phyloP scores from a whole-genome alignment of 2,888 invertebrate genomes.

The Cloeon dipterum region DNA sequence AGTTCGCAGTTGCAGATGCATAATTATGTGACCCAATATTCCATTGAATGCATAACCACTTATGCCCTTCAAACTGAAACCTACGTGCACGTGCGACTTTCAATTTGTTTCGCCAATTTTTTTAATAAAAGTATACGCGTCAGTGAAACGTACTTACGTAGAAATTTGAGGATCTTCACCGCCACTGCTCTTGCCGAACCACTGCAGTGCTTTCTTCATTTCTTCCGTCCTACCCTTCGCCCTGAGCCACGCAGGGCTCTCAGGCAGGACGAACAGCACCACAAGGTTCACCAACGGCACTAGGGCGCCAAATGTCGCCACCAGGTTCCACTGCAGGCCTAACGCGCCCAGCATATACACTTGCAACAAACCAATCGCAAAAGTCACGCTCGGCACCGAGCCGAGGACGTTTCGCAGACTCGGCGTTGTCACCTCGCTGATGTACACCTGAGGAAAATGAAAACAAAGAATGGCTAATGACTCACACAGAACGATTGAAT shows the following conservation, averaged over 20 bases:
- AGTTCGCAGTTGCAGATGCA: no score
- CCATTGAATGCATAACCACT: no score
- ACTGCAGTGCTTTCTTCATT: conserved; percentile 26
- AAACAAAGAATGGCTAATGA: no score
- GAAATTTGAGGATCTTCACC: no score
- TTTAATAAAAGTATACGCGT: no score
- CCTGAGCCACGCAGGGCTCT: conserved; percentile 33
- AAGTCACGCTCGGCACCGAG: not conserved
- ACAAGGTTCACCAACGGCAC: conserved; percentile 26
- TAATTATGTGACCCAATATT: no score
- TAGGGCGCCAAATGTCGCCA: conserved; percentile 24
- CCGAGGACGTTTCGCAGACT: not conserved
- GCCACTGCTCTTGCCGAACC: no score
- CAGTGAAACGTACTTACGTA: no score
- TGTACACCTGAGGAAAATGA: not conserved
- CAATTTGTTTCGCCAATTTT: no score
- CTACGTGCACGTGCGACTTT: no score
- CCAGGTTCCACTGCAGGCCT: conserved; percentile 24
- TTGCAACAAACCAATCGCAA: conserved; percentile 22
- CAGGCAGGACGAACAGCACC: conserved; percentile 25
- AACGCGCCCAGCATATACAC: conserved; percentile 24
- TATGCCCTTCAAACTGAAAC: no score
- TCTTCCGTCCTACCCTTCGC: conserved; percentile 29
- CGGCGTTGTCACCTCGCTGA: not conserved
- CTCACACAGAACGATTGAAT: no score